Evolutionary conservation across 1,140 invertebrate genomes (phyloP).

Genomic region (Apis mellifera): Amel_HAv3.1 CM009939.2:8922501-8923000

Average conservation of each 20-base stretch:
- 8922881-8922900: background rate
- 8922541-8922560: background rate
- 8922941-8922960: slow-evolving; percentile 6
- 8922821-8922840: background rate
- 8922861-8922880: background rate
- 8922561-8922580: background rate
- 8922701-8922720: background rate
- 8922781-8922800: background rate
- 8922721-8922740: too few species aligned
- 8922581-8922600: background rate
- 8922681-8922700: background rate
- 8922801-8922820: accelerated
- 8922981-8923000: slow-evolving; percentile 7
- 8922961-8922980: slow-evolving; percentile 1
- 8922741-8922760: too few species aligned
- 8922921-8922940: too few species aligned
- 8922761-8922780: background rate
- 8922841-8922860: background rate
- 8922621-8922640: background rate
- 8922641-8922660: background rate
- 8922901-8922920: background rate
- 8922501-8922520: background rate
- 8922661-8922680: background rate
- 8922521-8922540: background rate
- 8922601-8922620: background rate